Evolutionary conservation across 2,888 invertebrate species (phyloP).

Genomic region (Tipula lateralis): DNA sequence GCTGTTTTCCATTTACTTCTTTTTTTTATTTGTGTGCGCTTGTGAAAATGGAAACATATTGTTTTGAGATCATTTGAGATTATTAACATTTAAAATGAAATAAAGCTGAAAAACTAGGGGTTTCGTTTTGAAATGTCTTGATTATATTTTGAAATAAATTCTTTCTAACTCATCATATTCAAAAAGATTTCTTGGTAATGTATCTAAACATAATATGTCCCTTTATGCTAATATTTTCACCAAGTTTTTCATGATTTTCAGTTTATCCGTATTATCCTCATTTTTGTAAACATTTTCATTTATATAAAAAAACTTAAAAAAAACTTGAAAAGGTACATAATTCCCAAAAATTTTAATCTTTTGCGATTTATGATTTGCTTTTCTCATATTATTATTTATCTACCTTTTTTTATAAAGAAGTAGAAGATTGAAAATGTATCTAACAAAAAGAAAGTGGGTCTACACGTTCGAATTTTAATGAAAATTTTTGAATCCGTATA

Average conservation of each 20-base stretch:
- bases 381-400: neutral
- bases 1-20: neutral
- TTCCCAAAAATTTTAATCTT: neutral
- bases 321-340: constrained; percentile 5
- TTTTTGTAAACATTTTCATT: neutral
- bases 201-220: constrained; percentile 5
- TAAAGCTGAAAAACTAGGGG: neutral
- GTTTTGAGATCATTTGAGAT: constrained; percentile 11
- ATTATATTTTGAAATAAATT: neutral
- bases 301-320: neutral
- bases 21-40: neutral
- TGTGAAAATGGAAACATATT: constrained; percentile 19
- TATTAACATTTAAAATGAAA: constrained; percentile 24
- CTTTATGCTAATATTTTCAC: neutral
- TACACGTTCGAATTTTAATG: neutral
- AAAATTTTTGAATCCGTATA: neutral
- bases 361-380: neutral
- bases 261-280: constrained; percentile 19
- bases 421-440: neutral
- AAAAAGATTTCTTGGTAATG: neutral
- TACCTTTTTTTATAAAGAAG: neutral
- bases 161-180: neutral
- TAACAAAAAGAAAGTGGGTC: neutral
- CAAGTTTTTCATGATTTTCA: constrained; percentile 11
- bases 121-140: neutral